phyloP scores from a whole-genome alignment of 2,797 vertebrate species.

The Pseudochirops corinnae region DNA sequence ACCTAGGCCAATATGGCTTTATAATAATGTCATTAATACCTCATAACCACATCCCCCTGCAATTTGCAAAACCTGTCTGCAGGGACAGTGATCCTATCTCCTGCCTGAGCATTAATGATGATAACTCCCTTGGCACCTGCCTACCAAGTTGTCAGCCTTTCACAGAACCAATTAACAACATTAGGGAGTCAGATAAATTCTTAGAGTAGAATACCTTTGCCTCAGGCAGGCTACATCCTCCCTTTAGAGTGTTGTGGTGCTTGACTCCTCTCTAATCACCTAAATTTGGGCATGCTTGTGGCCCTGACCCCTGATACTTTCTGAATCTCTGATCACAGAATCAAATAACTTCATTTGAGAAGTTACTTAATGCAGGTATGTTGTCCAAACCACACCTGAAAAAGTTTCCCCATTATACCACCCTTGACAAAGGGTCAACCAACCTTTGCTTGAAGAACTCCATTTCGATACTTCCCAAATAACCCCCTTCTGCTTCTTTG shows the following conservation, averaged over 20 bases:
- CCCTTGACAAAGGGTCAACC: neutral
- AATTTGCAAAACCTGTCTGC: neutral
- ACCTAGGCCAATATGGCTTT: neutral
- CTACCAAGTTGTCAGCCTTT: neutral
- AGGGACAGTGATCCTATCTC: neutral
- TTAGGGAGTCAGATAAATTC: neutral
- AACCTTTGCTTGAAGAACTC: neutral
- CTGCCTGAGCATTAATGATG: neutral
- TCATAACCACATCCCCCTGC: neutral
- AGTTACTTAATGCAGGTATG: neutral
- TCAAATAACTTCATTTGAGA: neutral
- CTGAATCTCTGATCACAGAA: neutral
- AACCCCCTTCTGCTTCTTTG: neutral
- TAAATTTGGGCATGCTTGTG: neutral
- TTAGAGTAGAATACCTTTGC: neutral
- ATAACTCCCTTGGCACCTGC: neutral
- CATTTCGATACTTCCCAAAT: neutral
- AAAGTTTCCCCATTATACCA: neutral
- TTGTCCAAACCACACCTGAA: neutral
- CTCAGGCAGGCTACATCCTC: neutral
- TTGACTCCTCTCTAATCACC: neutral
- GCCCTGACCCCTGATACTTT: neutral
- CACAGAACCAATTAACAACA: neutral
- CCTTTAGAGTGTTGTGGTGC: neutral
- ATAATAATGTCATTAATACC: neutral